phyloP scores from a whole-genome alignment of 2,113 vertebrate species.

The Elanoides forficatus region DNA sequence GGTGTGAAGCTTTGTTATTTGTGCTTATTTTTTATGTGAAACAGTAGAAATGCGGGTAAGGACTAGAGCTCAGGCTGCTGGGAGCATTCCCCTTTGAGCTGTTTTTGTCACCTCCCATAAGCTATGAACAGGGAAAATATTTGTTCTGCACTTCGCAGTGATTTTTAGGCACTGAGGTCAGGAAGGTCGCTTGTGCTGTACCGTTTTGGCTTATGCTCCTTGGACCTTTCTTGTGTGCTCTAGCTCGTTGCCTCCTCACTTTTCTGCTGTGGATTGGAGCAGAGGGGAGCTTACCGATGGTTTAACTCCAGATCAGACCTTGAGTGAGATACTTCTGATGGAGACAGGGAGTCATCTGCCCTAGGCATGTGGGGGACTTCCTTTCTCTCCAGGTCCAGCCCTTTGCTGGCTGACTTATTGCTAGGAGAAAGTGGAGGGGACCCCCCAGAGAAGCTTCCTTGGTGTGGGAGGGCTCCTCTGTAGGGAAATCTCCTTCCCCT shows the following conservation, averaged over 20 bases:
- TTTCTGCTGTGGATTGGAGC: background rate
- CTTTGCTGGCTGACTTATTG: background rate
- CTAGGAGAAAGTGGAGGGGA: background rate
- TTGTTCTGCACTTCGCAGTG: rapidly evolving
- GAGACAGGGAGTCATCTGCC: background rate
- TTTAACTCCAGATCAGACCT: background rate
- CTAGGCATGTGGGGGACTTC: background rate
- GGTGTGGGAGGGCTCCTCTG: background rate
- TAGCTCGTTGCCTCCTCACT: background rate
- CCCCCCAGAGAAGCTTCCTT: background rate
- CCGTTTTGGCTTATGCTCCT: background rate
- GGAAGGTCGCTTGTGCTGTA: background rate
- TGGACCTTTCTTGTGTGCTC: background rate
- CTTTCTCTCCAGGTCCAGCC: background rate
- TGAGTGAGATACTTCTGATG: background rate
- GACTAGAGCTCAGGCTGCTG: background rate
- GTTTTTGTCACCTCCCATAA: background rate
- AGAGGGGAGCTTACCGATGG: background rate
- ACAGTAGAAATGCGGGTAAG: background rate
- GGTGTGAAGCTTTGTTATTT: background rate
- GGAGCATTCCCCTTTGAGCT: background rate
- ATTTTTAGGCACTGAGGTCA: background rate
- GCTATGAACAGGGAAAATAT: background rate
- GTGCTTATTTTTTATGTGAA: background rate
- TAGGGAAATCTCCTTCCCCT: background rate